Evolutionary conservation across 1,140 invertebrate species (phyloP).

Genomic region (Andricus grossulariae): DNA sequence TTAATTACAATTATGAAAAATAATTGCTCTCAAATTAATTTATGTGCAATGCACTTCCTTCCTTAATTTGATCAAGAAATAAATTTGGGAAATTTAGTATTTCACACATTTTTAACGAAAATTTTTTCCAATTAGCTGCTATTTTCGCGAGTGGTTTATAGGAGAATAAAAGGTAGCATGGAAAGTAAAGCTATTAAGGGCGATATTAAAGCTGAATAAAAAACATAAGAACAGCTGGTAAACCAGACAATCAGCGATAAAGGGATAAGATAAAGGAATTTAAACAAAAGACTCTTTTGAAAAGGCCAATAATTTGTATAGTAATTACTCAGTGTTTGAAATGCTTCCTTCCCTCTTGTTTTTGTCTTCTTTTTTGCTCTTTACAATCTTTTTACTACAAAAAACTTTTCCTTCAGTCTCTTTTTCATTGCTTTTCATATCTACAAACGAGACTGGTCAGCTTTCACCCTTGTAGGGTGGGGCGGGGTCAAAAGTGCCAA

Average conservation of each 20-base stretch:
- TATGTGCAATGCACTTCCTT: too few species aligned
- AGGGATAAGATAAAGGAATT: neutral
- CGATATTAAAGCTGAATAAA: neutral
- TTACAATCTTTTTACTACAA: neutral
- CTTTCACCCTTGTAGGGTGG: too few species aligned
- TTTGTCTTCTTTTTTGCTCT: neutral
- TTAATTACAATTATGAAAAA: too few species aligned
- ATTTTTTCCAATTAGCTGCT: neutral
- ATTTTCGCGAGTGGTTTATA: neutral
- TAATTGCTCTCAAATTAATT: too few species aligned
- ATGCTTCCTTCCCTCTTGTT: neutral
- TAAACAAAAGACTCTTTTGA: conserved; percentile 2
- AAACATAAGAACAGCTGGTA: neutral
- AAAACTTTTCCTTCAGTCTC: neutral
- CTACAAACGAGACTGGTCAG: too few species aligned
- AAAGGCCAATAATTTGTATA: neutral
- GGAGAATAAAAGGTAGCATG: neutral
- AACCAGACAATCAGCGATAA: neutral
- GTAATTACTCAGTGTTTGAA: neutral
- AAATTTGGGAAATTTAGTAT: too few species aligned
- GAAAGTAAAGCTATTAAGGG: neutral
- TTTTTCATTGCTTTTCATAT: neutral
- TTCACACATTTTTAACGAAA: too few species aligned
- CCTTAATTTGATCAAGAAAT: too few species aligned
- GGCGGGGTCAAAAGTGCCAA: too few species aligned